Base-by-base conservation (phyloP, 1,140 invertebrate genomes). In the Achroia grisella region DNA sequence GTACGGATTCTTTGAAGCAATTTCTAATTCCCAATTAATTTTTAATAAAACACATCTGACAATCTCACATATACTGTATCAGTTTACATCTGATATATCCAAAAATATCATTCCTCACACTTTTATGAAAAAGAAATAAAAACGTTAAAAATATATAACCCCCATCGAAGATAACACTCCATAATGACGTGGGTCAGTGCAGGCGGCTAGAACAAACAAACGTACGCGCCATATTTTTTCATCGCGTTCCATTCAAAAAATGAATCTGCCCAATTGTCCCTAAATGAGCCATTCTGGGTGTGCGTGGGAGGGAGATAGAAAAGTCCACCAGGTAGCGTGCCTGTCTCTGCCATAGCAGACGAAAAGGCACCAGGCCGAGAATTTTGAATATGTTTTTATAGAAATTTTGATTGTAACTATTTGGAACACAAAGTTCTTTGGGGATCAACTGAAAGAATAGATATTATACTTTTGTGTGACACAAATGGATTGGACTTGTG, bases 201-300 rank as follows among this genome's bases (percentile, higher is more conserved):
- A 58, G 70, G 75, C 79, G 79, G 79, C 62, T 79, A 83, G 79
- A 81, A 81, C 77, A 83, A 83, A 83, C 75, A 83, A 67, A 72
- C 43, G 64, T 71, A 70, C 65, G 62, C 61, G 59, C 62, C 62
- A 71, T 65, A 78, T 76, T 42, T 74, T 79, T 78, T 78, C 81
- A 73, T 57, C 67, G 47, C 45, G 50, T 72, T 71, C 66, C 78
- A 80, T 82, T 82, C 70, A 79, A 72, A 71, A 61, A 51, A 48
- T 56, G 33, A 10, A 46, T 33, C 35, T 15, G 10, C 43, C 39
- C 33, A 68, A 67, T 45, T 59, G 47, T 14, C 71, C 14, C 45
- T 46, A 32, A 52, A 48, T 17, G 8, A n/a, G n/a, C 10, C 17
- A 23, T 29, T 4, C 5, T 9, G 1, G n/a, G 11, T 0, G 4